These are phyloP conservation scores for Eristalis pertinax DNA, from an alignment of 2,888 invertebrate species.

Conservation along the genomic window DNA sequence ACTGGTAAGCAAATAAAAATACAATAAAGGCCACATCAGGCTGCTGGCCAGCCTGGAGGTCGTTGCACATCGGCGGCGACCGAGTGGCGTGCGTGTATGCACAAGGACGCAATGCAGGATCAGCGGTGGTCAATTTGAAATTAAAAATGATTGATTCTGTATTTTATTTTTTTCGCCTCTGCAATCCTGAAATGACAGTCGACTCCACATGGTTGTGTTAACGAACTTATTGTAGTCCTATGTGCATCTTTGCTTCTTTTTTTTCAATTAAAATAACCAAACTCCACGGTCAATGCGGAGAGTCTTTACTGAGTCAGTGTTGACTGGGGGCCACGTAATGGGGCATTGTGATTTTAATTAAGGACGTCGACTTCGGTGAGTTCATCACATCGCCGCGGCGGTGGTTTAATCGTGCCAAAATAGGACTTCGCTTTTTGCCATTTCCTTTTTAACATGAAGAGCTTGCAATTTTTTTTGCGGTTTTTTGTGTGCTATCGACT, in stretches of 20 bases:
- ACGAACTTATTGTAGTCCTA: constrained; percentile 66
- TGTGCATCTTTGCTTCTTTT: not conserved
- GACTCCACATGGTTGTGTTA: constrained; percentile 41
- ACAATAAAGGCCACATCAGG: constrained; percentile 18
- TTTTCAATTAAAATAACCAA: not conserved
- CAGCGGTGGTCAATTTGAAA: constrained; percentile 43
- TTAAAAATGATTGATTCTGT: constrained; percentile 48
- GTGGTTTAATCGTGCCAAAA: not conserved
- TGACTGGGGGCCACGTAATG: not conserved
- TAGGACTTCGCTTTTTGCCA: not conserved
- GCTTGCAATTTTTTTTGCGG: not conserved
- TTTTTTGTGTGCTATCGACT: not conserved
- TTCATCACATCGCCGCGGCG: not conserved
- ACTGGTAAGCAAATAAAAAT: constrained; percentile 15
- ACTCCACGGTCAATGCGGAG: not conserved
- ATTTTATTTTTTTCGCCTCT: not conserved
- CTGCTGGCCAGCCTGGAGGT: not conserved
- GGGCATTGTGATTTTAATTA: not conserved
- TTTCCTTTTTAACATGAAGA: not conserved
- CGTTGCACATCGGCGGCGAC: not conserved
- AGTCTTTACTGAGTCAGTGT: not conserved
- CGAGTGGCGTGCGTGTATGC: not conserved
- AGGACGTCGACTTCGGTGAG: not conserved
- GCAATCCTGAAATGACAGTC: not conserved
- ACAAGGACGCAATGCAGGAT: constrained; percentile 5